A percentile compares a stretch with the other conserved stretches of the same genome.
Evolutionary conservation across 1,140 invertebrate genomes (phyloP).

Genomic region (Zaprionus kolodkinae): DNA sequence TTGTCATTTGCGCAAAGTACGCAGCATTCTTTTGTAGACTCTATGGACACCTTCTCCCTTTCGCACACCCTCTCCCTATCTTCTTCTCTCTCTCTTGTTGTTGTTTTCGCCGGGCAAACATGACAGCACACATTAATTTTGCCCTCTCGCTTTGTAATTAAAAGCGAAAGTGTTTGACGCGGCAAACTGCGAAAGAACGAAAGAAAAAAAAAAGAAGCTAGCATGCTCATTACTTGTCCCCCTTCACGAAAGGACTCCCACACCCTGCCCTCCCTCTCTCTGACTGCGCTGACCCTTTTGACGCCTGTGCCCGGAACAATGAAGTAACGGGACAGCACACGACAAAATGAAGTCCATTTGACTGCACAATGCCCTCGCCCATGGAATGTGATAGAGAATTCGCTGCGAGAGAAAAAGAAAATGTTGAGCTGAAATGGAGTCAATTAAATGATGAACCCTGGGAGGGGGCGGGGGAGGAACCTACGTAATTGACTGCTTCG

Average conservation of each 20-base stretch:
- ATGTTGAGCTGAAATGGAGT: background rate
- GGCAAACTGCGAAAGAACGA: slow-evolving; percentile 29
- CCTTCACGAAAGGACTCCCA: no score
- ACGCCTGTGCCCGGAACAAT: slow-evolving; percentile 26
- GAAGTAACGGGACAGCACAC: slow-evolving; percentile 19
- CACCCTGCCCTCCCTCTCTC: background rate
- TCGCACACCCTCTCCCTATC: background rate
- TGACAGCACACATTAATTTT: slow-evolving; percentile 80
- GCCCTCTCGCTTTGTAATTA: slow-evolving; percentile 66
- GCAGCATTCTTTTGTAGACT: slow-evolving; percentile 50
- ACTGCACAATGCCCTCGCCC: slow-evolving; percentile 24
- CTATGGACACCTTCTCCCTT: background rate
- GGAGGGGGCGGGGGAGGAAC: background rate
- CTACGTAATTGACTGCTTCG: background rate
- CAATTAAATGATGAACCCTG: background rate
- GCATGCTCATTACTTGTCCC: slow-evolving; percentile 54
- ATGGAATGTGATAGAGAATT: slow-evolving; percentile 3
- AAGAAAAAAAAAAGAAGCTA: slow-evolving; percentile 12
- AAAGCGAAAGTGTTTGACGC: slow-evolving; percentile 78
- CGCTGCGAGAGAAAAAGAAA: background rate
- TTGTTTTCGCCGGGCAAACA: slow-evolving; percentile 53
- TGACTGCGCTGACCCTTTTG: slow-evolving; percentile 37
- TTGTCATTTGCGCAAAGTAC: slow-evolving; percentile 75
- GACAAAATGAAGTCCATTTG: slow-evolving; percentile 17
- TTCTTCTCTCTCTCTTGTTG: background rate